Percentiles rank a stretch among this genome's conserved stretches.
Evolutionary conservation across 53 echinoderm and acorn worm genomes (phyloP).

Genomic region (Hippasteria phrygiana): DNA sequence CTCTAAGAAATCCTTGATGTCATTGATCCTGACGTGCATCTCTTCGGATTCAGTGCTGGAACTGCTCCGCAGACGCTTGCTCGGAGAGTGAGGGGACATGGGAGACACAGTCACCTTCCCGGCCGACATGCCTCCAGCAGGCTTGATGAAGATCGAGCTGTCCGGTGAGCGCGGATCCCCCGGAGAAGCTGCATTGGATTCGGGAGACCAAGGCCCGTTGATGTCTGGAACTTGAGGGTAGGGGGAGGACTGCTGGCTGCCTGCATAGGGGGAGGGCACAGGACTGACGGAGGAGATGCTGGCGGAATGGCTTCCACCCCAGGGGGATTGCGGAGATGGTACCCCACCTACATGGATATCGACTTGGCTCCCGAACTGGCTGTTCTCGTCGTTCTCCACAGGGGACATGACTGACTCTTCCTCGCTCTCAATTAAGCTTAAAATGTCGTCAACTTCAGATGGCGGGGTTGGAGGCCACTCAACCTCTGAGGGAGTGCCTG

Average conservation of each 20-base stretch:
- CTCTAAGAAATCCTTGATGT: conserved; percentile 29
- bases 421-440: conserved; percentile 20
- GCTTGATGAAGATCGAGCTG: conserved; percentile 1
- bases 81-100: neutral
- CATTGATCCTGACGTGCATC: neutral
- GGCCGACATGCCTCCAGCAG: neutral
- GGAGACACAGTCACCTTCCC: conserved; percentile 29
- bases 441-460: neutral
- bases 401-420: conserved; percentile 7
- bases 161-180: conserved; percentile 22
- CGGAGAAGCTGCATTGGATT: conserved; percentile 8
- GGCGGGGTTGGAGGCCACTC: conserved; percentile 43
- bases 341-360: neutral
- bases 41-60: neutral
- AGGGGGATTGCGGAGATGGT: conserved; percentile 18
- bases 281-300: conserved; percentile 9
- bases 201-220: conserved; percentile 14
- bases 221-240: neutral
- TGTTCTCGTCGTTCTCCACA: conserved; percentile 22
- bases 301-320: conserved; percentile 16
- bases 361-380: neutral
- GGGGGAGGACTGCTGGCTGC: conserved; percentile 5
- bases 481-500: conserved; percentile 17
- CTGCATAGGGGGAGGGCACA: conserved; percentile 19
- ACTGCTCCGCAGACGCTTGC: conserved; percentile 14